phyloP scores from a whole-genome alignment of 2,888 invertebrate species.

The Polylopha cassiicola region DNA sequence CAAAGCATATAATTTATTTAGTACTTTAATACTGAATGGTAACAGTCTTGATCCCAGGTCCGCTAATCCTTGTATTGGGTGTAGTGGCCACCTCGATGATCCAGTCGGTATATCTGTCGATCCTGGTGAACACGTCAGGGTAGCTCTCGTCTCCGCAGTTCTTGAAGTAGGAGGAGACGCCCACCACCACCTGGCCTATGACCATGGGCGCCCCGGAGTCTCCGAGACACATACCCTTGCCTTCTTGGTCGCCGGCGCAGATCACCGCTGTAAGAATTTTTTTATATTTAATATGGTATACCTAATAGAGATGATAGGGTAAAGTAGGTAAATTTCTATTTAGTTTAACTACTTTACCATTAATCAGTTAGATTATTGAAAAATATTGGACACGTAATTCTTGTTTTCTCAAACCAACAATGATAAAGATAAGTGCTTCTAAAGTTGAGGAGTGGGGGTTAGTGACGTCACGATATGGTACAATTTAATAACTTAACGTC shows the following conservation, averaged over 20 bases:
- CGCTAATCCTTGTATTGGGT: slow-evolving; percentile 18
- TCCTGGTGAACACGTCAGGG: slow-evolving; percentile 48
- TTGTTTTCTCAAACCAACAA: too few species aligned
- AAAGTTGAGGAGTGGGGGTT: too few species aligned
- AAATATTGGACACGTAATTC: too few species aligned
- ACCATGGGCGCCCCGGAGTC: slow-evolving; percentile 56
- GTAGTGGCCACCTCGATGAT: slow-evolving; percentile 40
- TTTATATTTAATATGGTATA: neutral
- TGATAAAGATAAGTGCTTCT: too few species aligned
- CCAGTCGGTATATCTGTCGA: slow-evolving; percentile 46
- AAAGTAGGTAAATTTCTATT: too few species aligned
- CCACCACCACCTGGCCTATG: slow-evolving; percentile 35
- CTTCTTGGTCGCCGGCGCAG: slow-evolving; percentile 38
- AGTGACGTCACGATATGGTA: too few species aligned
- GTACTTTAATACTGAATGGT: slow-evolving; percentile 9
- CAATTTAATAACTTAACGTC: too few species aligned
- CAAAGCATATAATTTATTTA: neutral
- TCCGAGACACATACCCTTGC: slow-evolving; percentile 42
- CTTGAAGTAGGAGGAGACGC: slow-evolving; percentile 37
- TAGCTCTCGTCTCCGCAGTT: slow-evolving; percentile 32
- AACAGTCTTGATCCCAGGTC: slow-evolving; percentile 22
- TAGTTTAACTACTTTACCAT: too few species aligned
- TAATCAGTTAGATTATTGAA: too few species aligned
- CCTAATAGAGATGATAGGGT: too few species aligned
- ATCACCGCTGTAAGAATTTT: slow-evolving; percentile 36